Percentiles rank a stretch among this genome's conserved stretches.
phyloP scores from a whole-genome alignment of 2,888 invertebrate genomes.

The Aspidiotus destructor region DNA sequence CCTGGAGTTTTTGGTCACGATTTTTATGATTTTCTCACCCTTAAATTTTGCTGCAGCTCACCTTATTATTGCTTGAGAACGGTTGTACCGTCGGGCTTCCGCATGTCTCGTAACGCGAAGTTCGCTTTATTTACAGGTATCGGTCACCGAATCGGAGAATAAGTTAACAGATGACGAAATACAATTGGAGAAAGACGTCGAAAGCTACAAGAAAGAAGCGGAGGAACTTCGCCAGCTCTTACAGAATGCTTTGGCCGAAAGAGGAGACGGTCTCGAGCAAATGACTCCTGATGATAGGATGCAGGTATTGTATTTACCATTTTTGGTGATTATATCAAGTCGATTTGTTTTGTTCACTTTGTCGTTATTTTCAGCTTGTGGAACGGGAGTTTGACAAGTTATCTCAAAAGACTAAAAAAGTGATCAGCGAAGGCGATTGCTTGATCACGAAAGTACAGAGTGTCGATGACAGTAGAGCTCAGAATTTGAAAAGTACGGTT shows the following conservation, averaged over 20 bases:
- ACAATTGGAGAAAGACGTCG: conserved; percentile 1
- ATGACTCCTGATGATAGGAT: neutral
- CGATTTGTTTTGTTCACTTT: neutral
- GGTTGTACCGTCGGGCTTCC: too few species aligned
- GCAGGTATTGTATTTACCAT: neutral
- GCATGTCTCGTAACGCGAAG: too few species aligned
- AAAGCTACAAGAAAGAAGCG: conserved; percentile 1
- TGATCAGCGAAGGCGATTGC: conserved; percentile 68
- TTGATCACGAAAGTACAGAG: conserved; percentile 53
- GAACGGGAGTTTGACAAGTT: conserved; percentile 54
- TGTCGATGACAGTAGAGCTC: conserved; percentile 54
- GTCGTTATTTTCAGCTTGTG: conserved; percentile 45
- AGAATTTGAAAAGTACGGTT: conserved; percentile 48
- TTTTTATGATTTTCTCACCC: too few species aligned
- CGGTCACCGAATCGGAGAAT: too few species aligned
- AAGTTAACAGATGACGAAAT: neutral
- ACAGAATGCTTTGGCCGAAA: neutral
- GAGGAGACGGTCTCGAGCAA: neutral
- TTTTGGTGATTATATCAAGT: neutral
- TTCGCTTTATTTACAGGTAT: too few species aligned
- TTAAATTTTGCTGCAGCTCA: too few species aligned
- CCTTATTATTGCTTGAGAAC: too few species aligned
- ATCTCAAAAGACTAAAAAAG: conserved; percentile 64
- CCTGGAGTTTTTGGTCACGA: too few species aligned
- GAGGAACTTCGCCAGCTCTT: neutral